Conservation (phyloP, 1,140 invertebrate genomes). For the Zaprionus davidi region DNA sequence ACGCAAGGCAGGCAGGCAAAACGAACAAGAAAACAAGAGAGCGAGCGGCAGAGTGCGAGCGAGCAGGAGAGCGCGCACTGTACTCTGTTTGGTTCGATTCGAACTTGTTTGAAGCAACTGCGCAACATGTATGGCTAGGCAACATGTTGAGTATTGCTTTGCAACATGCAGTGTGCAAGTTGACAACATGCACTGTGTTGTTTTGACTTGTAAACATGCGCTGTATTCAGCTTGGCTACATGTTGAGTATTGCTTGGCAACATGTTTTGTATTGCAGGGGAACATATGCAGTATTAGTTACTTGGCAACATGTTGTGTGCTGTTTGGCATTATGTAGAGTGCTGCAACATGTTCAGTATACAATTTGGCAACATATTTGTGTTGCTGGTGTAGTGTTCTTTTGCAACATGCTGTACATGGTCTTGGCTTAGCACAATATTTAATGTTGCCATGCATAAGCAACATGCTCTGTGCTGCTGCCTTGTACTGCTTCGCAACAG, state of each 20-base stretch:
- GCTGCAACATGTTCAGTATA: no score
- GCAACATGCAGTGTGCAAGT: not conserved
- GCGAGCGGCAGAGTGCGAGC: not conserved
- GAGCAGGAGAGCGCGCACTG: constrained; percentile 7
- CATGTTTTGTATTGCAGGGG: not conserved
- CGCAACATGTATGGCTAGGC: not conserved
- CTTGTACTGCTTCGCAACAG: no score
- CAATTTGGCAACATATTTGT: no score
- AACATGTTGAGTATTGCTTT: not conserved
- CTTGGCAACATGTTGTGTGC: not conserved
- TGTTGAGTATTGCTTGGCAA: not conserved
- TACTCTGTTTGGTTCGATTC: constrained; percentile 8
- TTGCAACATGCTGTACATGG: no score
- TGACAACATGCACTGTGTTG: not conserved
- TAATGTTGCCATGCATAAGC: no score
- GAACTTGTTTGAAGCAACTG: constrained; percentile 36
- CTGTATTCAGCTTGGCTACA: not conserved
- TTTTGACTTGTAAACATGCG: not conserved
- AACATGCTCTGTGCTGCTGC: no score
- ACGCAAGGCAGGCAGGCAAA: not conserved
- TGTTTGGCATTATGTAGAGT: no score
- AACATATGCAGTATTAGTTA: no score
- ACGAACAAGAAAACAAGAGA: not conserved
- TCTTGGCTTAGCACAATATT: no score
- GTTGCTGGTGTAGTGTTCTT: no score